phyloP scores from a whole-genome alignment of 2,888 invertebrate genomes.

The Leptopterna dolabrata region DNA sequence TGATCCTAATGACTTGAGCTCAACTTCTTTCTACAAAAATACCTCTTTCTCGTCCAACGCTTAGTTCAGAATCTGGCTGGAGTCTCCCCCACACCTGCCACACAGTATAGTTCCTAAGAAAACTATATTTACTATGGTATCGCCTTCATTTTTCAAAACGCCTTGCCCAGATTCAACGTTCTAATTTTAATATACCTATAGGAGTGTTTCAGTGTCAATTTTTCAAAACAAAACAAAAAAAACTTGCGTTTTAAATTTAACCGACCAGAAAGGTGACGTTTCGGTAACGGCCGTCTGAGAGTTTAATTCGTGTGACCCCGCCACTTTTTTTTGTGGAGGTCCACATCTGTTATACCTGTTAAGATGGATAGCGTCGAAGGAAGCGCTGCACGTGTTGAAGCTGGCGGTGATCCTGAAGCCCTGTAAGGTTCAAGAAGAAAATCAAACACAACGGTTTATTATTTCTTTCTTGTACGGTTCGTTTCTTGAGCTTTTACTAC shows the following conservation, averaged over 20 bases:
- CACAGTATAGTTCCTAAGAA: neutral
- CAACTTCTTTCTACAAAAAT: no score
- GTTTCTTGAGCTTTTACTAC: neutral
- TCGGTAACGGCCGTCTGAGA: neutral
- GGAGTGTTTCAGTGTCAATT: neutral
- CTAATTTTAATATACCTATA: neutral
- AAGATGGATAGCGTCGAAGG: neutral
- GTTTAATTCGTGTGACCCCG: neutral
- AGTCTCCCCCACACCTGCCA: neutral
- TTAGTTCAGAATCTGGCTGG: neutral
- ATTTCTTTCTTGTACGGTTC: neutral
- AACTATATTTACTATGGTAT: neutral
- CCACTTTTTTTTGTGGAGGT: neutral
- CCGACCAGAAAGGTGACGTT: neutral
- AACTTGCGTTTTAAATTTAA: neutral
- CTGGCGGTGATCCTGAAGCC: neutral
- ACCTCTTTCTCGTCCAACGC: no score
- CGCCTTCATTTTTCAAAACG: neutral
- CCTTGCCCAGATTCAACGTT: neutral
- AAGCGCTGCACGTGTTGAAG: neutral
- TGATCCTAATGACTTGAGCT: no score
- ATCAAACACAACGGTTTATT: neutral
- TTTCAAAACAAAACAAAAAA: neutral
- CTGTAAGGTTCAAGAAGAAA: neutral
- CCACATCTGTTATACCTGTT: slow-evolving; percentile 7